These are phyloP conservation scores for Desmophyllum pertusum DNA, from an alignment of 92 coral and sea anemone species.

Conservation along the genomic window DNA sequence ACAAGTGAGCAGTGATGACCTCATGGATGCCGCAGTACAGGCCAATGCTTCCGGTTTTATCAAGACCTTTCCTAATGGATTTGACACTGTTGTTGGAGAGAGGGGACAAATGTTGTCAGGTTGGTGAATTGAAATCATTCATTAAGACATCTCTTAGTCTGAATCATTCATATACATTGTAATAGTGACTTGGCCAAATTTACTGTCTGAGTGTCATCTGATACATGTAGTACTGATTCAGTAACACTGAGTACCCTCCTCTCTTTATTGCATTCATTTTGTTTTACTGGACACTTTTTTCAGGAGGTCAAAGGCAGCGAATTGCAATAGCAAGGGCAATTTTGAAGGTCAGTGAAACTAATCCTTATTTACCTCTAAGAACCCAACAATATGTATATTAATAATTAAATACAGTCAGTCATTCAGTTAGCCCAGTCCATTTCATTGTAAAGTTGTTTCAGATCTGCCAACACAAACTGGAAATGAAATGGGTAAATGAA, in stretches of 20 bases:
- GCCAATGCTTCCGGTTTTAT: constrained; percentile 93
- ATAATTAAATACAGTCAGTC: no score
- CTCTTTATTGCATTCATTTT: no score
- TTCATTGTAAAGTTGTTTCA: no score
- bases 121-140: background rate
- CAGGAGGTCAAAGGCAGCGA: constrained; percentile 96
- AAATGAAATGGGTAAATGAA: no score
- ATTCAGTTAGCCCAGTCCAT: no score
- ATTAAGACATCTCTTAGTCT: background rate
- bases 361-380: background rate
- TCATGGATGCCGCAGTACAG: constrained; percentile 87
- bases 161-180: background rate
- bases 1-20: constrained; percentile 61
- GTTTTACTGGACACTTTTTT: background rate
- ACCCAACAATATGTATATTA: no score
- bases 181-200: no score
- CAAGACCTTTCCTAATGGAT: constrained; percentile 81
- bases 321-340: constrained; percentile 95
- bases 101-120: constrained; percentile 97
- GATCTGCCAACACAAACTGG: no score
- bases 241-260: no score
- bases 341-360: constrained; percentile 67
- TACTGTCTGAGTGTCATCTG: background rate
- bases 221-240: no score
- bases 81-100: constrained; percentile 93